These are phyloP conservation scores for Caenorhabditis doughertyi DNA, from an alignment of 2,888 invertebrate genomes.

Conservation along the genomic window DNA sequence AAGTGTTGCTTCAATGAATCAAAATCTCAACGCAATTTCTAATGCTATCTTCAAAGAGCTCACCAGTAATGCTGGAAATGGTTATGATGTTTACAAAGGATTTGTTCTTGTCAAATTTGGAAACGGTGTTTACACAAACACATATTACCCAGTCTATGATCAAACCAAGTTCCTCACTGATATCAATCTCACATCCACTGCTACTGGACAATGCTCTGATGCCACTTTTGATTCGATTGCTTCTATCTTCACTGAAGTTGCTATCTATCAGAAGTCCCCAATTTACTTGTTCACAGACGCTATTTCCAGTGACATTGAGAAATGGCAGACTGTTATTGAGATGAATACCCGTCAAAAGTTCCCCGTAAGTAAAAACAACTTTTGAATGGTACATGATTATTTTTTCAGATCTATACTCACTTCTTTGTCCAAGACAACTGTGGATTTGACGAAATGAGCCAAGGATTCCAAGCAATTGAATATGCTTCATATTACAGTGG, in stretches of 20 bases:
- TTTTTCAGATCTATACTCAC: constrained; percentile 69
- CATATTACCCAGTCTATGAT: constrained; percentile 50
- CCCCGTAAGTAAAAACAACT: constrained; percentile 45
- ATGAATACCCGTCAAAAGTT: constrained; percentile 71
- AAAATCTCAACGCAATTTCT: constrained; percentile 55
- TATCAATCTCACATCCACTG: constrained; percentile 43
- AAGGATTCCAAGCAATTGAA: constrained; percentile 69
- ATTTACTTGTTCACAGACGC: constrained; percentile 78
- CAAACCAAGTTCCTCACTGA: constrained; percentile 55
- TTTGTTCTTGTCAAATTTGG: constrained; percentile 69
- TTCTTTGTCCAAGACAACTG: constrained; percentile 67
- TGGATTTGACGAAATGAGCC: constrained; percentile 65
- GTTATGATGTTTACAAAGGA: constrained; percentile 63
- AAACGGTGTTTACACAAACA: constrained; percentile 61
- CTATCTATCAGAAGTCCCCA: constrained; percentile 74
- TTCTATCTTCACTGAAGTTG: constrained; percentile 64
- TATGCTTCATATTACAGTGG: constrained; percentile 69
- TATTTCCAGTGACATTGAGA: constrained; percentile 68
- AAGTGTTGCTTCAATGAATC: constrained; percentile 65
- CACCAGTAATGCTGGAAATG: constrained; percentile 31
- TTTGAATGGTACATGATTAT: no score
- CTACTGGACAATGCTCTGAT: constrained; percentile 63
- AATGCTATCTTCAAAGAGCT: constrained; percentile 61
- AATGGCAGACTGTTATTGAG: constrained; percentile 70
- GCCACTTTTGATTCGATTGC: constrained; percentile 62